phyloP scores from a whole-genome alignment of 2,113 vertebrate genomes.

The Geococcyx californianus region DNA sequence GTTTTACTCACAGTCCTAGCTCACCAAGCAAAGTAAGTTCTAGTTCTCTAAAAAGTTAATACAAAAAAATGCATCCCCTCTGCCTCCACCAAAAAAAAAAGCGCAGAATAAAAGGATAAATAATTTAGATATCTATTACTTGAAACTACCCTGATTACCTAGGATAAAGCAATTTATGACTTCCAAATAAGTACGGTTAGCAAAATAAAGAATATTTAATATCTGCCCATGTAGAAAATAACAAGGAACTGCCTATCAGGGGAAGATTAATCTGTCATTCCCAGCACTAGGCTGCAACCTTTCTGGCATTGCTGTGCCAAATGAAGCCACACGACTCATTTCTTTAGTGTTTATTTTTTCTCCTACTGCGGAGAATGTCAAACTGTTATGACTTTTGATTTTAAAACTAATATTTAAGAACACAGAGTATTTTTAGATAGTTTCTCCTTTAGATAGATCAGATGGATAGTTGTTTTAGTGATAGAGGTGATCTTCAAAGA shows the following conservation, averaged over 20 bases:
- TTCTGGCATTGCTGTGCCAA: fast-evolving
- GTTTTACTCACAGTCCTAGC: not conserved
- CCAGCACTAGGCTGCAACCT: not conserved
- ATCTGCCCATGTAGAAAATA: not conserved
- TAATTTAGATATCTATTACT: not conserved
- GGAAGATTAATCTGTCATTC: not conserved
- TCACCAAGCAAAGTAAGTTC: not conserved
- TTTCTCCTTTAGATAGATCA: no score
- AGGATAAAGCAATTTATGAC: not conserved
- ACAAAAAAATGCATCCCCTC: not conserved
- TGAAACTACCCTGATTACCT: not conserved
- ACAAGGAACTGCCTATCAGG: not conserved
- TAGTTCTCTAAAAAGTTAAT: not conserved
- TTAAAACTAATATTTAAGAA: not conserved
- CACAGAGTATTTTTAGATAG: not conserved
- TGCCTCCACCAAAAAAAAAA: not conserved
- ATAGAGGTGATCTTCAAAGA: not conserved
- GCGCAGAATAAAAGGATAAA: not conserved
- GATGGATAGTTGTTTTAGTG: not conserved
- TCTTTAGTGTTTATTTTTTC: not conserved
- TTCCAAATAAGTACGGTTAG: not conserved
- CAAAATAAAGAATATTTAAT: not conserved
- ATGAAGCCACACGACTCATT: not conserved
- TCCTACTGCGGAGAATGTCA: not conserved
- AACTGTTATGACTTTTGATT: not conserved